Conservation (phyloP, 2,888 invertebrate genomes). For the Cantharis rustica region DNA sequence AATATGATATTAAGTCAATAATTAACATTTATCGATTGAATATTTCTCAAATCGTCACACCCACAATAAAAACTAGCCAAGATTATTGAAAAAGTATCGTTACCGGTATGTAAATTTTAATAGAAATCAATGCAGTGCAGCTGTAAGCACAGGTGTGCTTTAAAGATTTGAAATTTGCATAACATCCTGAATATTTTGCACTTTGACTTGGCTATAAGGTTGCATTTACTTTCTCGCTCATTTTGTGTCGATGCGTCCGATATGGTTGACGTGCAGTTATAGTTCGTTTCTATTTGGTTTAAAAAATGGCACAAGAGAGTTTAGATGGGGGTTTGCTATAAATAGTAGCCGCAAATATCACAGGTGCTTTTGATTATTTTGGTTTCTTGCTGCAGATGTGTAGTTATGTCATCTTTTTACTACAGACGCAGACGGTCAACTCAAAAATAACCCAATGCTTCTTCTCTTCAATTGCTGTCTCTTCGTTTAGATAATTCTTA, state of each 20-base stretch:
- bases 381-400: constrained; percentile 28
- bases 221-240: not conserved
- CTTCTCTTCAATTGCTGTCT: constrained; percentile 9
- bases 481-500: constrained; percentile 7
- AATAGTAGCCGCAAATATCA: constrained; percentile 21
- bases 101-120: constrained; percentile 3
- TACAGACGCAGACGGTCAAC: constrained; percentile 25
- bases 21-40: not conserved
- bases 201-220: constrained; percentile 11
- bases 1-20: not conserved
- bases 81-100: not conserved
- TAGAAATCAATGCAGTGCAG: constrained; percentile 18
- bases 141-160: constrained; percentile 22
- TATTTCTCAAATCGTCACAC: constrained; percentile 1
- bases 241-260: not conserved
- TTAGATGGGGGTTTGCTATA: constrained; percentile 11
- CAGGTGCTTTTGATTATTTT: constrained; percentile 33
- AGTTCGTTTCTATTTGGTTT: not conserved
- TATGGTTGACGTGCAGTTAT: not conserved
- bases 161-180: constrained; percentile 18
- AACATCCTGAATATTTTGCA: constrained; percentile 25
- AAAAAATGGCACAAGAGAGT: constrained; percentile 2
- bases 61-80: constrained; percentile 22
- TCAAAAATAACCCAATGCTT: constrained; percentile 21
- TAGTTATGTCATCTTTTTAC: constrained; percentile 32